A percentile compares a stretch with the other conserved stretches of the same genome.
These are phyloP conservation scores for Clanis bilineata DNA, from an alignment of 2,888 invertebrate genomes.

Conservation along the genomic window DNA sequence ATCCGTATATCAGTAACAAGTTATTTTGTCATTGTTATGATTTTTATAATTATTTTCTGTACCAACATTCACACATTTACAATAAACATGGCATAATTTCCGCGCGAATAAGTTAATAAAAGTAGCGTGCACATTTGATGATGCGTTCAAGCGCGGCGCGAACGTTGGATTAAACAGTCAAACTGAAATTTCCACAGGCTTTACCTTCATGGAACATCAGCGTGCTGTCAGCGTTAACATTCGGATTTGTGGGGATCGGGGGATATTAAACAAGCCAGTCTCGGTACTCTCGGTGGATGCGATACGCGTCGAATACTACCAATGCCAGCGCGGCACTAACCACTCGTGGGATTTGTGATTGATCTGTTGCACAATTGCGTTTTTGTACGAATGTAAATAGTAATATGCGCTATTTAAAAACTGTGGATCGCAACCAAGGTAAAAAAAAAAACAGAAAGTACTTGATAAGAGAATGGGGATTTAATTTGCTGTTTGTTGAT, in stretches of 20 bases:
- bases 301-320: conserved; percentile 33
- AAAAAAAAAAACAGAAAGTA: background rate
- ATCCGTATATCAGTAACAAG: no score
- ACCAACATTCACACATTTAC: background rate
- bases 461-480: no score
- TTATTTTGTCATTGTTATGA: no score
- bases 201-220: conserved; percentile 43
- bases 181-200: conserved; percentile 56
- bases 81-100: background rate
- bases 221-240: conserved; percentile 62
- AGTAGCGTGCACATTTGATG: conserved; percentile 37
- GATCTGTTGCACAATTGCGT: background rate
- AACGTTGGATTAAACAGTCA: conserved; percentile 57
- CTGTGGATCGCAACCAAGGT: background rate
- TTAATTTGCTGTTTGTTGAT: no score
- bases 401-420: no score
- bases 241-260: conserved; percentile 61
- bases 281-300: conserved; percentile 29
- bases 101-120: conserved; percentile 18
- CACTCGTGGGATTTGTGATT: conserved; percentile 4
- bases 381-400: background rate
- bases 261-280: conserved; percentile 61
- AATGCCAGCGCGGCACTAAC: background rate
- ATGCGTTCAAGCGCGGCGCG: conserved; percentile 43
- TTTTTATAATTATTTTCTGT: background rate